Evolutionary conservation across 2,113 vertebrate genomes (phyloP), one percentile per base, ranked within the genome.

Genomic region (Rhinogobius similis): DNA sequence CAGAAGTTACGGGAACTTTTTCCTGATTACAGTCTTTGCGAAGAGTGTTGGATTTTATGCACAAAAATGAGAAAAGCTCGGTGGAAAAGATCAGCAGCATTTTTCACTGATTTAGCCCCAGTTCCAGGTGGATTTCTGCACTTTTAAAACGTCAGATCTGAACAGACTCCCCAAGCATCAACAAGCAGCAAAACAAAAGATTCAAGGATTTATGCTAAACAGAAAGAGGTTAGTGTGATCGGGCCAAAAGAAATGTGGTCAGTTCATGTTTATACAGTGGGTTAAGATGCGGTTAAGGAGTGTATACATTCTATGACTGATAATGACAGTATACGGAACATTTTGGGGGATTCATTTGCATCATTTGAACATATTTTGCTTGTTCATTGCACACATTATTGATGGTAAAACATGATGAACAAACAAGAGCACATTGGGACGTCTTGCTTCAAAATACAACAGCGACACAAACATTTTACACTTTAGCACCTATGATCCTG

Each of bases 11-110:
- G 24, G 29, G 58, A 61, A 61, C 58, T 36, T 61, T 29, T 38
- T n/a, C 73, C 65, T 75, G 73, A 85, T 84, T 75, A 76, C 61
- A 68, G 62, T 48, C 41, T n/a, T 5, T n/a, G 56, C 64, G 53
- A 68, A 55, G 29, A 63, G 65, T 77, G 67, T 26, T 5, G 44
- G 61, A 70, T 38, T 61, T 61, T n/a, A 70, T 68, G 75, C 72
- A 69, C 39, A 53, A 13, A 68, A 78, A 77, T 18, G 16, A 84
- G 68, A 66, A 68, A 70, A 59, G 56, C 62, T 78, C 21, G 38
- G 32, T 21, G 65, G 26, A 41, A 55, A 81, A 82, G 82, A 73
- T 83, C 76, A 79, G 43, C 52, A 18, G 61, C 65, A 20, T 79
- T 67, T 79, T 72, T 83, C 69, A 59, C 18, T 53, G 41, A 74